These are phyloP conservation scores for Macrotus californicus DNA, from an alignment of 2,113 vertebrate genomes.

Conservation along the genomic window DNA sequence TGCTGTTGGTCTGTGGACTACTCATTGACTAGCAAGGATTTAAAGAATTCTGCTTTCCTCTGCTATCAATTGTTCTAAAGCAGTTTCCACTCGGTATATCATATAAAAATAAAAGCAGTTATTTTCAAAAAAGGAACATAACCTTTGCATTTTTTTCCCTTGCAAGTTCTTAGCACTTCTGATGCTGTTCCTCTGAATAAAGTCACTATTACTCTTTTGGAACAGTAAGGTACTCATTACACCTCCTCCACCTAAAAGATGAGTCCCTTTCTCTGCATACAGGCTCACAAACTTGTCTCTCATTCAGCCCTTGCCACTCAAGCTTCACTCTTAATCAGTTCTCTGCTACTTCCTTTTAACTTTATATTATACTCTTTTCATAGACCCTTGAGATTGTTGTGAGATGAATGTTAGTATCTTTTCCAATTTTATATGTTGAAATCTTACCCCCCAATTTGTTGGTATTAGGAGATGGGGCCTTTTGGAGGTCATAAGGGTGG, in stretches of 20 bases:
- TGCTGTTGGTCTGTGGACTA: neutral
- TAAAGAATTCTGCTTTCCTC: neutral
- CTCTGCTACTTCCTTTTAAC: neutral
- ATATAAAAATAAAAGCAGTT: neutral
- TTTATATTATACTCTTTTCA: neutral
- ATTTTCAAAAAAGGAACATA: neutral
- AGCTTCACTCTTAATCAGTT: neutral
- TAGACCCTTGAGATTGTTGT: neutral
- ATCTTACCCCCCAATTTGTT: neutral
- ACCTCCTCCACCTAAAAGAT: too few species aligned
- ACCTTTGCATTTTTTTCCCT: neutral
- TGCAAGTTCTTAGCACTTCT: neutral
- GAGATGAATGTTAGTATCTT: neutral
- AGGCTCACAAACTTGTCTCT: neutral
- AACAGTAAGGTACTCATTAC: neutral
- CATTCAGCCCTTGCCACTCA: neutral
- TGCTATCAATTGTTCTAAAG: neutral
- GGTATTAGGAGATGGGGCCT: neutral
- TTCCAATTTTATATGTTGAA: neutral
- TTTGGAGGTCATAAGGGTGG: neutral
- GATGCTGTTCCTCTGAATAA: neutral
- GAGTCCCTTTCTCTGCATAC: neutral
- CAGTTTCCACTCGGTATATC: neutral
- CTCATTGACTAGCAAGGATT: neutral
- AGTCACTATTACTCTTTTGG: neutral